Evolutionary conservation across 2,797 vertebrate genomes (phyloP), one percentile per base, ranked within the genome.

Genomic region (Microchirus variegatus): DNA sequence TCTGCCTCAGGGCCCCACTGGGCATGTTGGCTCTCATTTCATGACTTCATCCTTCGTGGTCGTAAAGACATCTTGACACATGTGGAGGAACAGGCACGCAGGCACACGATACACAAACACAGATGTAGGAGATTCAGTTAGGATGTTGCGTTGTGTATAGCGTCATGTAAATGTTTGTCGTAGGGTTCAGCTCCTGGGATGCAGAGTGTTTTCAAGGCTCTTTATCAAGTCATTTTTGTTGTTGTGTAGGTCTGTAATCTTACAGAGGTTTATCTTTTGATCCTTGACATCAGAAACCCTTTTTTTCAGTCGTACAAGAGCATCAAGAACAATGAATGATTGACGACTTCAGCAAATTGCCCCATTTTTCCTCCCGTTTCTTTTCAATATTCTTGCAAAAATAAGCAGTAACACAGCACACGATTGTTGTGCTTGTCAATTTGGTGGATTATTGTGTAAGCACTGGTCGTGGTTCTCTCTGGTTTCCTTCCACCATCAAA

Each of bases 21-120:
- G 81, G 78, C 78, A 84, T 75, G 78, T 75, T 84, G 72, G 57
- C 66, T 84, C 78, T 79, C 75, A 84, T 83, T 84, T 84, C 80
- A 83, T 73, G 70, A 75, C 60, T 84, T 80, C 53, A 73, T 82
- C 77, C 69, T 72, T 69, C 54, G 10, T 40, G 48, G 64, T 66
- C 17, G 47, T 67, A 60, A 71, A 81, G 75, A 80, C 57, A 38
- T 69, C 46, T 71, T 77, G 72, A 77, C 67, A 78, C 66, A 75
- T 58, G 63, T 49, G 56, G 56, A 75, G 75, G 54, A 73, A 44
- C 64, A 67, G 57, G 66, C 66, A 69, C 2, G 13, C 47, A 71
- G 14, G 5, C 61, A 48, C 51, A 59, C 56, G 48, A 31, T 41
- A 54, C 59, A 53, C 55, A 49, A 53, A 63, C 60, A 64, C 18